Evolutionary conservation across 2,888 invertebrate species (phyloP), one percentile per base, ranked within the genome.

Genomic region (Scaptomyza flava): DNA sequence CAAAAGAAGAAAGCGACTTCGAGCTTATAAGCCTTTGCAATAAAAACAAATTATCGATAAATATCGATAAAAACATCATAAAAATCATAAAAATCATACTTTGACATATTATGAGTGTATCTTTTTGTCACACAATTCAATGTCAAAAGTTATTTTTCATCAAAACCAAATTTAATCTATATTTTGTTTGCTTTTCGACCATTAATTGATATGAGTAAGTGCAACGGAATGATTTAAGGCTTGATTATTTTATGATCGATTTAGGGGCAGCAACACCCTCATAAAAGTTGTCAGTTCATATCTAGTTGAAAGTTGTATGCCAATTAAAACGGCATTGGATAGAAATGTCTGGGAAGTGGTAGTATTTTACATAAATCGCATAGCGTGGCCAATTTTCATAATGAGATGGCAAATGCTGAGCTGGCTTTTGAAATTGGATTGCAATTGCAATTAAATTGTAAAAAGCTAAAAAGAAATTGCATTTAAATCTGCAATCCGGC

Each of bases 361-460:
- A 20, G 4, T 23, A 7, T 31, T 46, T 45, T 45, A 43, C 27
- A 45, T 52, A 38, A 48, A 68, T 47, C 9, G 31, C 59, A 38
- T 17, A 36, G 14, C 41, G 34, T 11, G n/a, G 6, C 17, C 17
- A 27, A 38, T 50, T 36, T 43, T 11, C 12, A 31, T 41, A 63
- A 27, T 27, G 53, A 43, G 36, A 41, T 42, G 48, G 34, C 33
- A 20, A n/a, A 14, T 5, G 23, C 9, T 46, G 27, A 30, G 46
- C 31, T 46, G 31, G 45, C 11, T 41, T 27, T 20, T 36, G 3
- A 27, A 69, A 51, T 56, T 61, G 56, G 12, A 70, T 52, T 57
- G 36, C 36, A 69, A 70, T 52, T 57, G 36, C 36, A 69, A 70
- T 70, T 57, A 56, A 69, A 48, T 43, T 31, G 31, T 38, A 5